Base-by-base conservation (phyloP, 2,797 vertebrate species). In the Hybognathus amarus region DNA sequence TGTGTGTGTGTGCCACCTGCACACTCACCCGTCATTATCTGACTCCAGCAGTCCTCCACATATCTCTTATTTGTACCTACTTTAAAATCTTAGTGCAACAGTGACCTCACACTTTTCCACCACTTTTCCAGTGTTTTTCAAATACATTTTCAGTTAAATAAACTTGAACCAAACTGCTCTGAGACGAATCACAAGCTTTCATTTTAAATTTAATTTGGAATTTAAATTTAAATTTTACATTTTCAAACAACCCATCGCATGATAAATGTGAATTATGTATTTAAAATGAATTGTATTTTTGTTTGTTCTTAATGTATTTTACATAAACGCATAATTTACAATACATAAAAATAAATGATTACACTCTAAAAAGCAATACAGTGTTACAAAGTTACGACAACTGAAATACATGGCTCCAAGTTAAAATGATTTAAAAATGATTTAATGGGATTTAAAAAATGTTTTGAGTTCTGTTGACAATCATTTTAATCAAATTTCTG, bases 11-110 rank as follows among this genome's bases (percentile, higher is more conserved):
- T 75, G 27, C 73, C 80, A 74, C 45, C 61, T 66, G 59, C 50
- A 67, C 80, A 69, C 66, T 45, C 4, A 27, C 47, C 36, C 61
- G 36, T 54, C 27, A 61, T 33, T 45, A 88, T 88, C 86, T 84
- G n/a, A 38, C 77, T 73, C 71, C 52, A 79, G 36, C 83, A 84
- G 71, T 84, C 42, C 6, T 69, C 82, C 80, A 42, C 30, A 63
- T 30, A 59, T 20, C 30, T 75, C 17, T 27, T 52, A 64, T 74
- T 66, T 30, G 64, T 66, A 61, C 15, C 2, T 61, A 36, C 45
- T 45, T 66, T 76, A 54, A 59, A 40, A 24, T 61, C 3, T 8
- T 40, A 67, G 24, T 40, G n/a, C 36, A 70, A 27, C 36, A 80
- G 24, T 45, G 78, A 59, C 36, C 1, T 6, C 12, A 45, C 17